These are phyloP conservation scores for Corella eumyota DNA, from an alignment of 23 tunicate genomes.

Conservation along the genomic window DNA sequence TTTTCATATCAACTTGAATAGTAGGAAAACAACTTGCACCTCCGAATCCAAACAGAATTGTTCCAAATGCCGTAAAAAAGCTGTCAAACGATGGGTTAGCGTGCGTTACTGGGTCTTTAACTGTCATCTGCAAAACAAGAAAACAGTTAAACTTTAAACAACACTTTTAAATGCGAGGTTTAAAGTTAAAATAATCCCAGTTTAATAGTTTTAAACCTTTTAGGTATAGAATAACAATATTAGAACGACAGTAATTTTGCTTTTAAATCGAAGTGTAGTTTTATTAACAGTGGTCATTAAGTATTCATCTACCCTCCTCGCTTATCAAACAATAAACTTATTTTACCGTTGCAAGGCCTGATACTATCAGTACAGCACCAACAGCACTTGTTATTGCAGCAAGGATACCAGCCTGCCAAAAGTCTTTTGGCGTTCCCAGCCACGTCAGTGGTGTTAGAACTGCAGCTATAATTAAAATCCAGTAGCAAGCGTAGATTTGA, in stretches of 20 bases:
- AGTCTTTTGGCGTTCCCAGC: slow-evolving; percentile 93
- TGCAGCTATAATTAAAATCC: slow-evolving; percentile 46
- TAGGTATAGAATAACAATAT: too few species aligned
- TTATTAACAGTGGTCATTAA: too few species aligned
- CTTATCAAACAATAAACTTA: too few species aligned
- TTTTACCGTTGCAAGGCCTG: not conserved
- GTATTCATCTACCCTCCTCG: too few species aligned
- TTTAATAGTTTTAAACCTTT: not conserved
- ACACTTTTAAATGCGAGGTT: not conserved
- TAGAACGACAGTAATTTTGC: too few species aligned
- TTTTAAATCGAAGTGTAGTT: too few species aligned
- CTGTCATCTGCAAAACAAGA: slow-evolving; percentile 16
- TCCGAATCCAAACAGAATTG: slow-evolving; percentile 74
- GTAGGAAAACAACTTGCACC: slow-evolving; percentile 94
- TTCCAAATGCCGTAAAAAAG: slow-evolving; percentile 80
- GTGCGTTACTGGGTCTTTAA: slow-evolving; percentile 7
- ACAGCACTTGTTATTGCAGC: slow-evolving; percentile 65
- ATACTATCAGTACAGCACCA: slow-evolving; percentile 20
- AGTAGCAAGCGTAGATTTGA: slow-evolving; percentile 51
- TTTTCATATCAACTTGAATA: slow-evolving; percentile 88
- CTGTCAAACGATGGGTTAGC: slow-evolving; percentile 39
- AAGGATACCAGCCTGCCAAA: slow-evolving; percentile 79
- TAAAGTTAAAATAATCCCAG: not conserved
- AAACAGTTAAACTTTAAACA: not conserved
- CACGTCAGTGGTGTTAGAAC: slow-evolving; percentile 57